These are phyloP conservation scores for Ceraclea dissimilis DNA, from an alignment of 2,888 invertebrate genomes.

Conservation along the genomic window DNA sequence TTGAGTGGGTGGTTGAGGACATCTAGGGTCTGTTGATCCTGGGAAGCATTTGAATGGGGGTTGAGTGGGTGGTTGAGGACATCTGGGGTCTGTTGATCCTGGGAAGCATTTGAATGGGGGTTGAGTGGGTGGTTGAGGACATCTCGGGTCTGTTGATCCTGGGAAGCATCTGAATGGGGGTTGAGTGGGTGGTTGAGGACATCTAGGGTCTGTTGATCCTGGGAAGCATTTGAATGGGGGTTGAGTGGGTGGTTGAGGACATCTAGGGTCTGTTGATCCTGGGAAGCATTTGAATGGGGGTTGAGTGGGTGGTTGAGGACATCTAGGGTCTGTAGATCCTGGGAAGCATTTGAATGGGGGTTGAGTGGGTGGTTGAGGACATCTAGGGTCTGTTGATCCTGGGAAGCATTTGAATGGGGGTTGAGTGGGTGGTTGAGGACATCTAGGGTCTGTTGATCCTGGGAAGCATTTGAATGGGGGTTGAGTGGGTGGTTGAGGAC, in stretches of 20 bases:
- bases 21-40: conserved; percentile 30
- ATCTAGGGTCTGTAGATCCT: conserved; percentile 30
- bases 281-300: conserved; percentile 21
- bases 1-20: conserved; percentile 24
- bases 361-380: conserved; percentile 28
- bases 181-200: conserved; percentile 29
- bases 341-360: conserved; percentile 28
- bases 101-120: conserved; percentile 32
- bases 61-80: conserved; percentile 26
- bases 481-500: conserved; percentile 28
- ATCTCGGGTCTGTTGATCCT: conserved; percentile 31
- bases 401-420: conserved; percentile 27
- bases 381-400: conserved; percentile 34
- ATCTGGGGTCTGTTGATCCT: conserved; percentile 31
- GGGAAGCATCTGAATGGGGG: conserved; percentile 30
- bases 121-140: conserved; percentile 35
- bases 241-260: conserved; percentile 29
- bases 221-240: conserved; percentile 30
- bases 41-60: conserved; percentile 28
- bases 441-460: conserved; percentile 32
- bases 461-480: conserved; percentile 28
- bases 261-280: conserved; percentile 29
- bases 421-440: conserved; percentile 26
- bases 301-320: conserved; percentile 23
- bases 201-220: conserved; percentile 28